A percentile compares a stretch with the other conserved stretches of the same genome.
These are phyloP conservation scores for Harpalus rufipes DNA, from an alignment of 2,888 invertebrate genomes.

Conservation along the genomic window DNA sequence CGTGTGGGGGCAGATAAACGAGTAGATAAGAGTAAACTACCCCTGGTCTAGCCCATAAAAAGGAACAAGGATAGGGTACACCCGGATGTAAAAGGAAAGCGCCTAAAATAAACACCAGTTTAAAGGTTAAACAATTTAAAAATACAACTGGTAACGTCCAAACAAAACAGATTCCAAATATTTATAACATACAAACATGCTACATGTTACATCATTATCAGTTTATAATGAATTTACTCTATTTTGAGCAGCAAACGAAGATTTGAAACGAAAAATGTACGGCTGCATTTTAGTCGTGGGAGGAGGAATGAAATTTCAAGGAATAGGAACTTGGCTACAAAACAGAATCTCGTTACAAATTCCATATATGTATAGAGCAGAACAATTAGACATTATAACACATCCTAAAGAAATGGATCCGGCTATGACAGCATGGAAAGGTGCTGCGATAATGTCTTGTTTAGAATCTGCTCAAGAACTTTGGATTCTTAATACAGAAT, in stretches of 20 bases:
- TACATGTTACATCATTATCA: too few species aligned
- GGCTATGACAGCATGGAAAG: slow-evolving; percentile 95
- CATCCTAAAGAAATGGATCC: slow-evolving; percentile 96
- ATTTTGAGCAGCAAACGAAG: slow-evolving; percentile 83
- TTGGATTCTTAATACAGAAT: slow-evolving; percentile 93
- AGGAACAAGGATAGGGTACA: too few species aligned
- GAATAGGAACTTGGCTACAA: slow-evolving; percentile 92
- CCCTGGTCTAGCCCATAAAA: too few species aligned
- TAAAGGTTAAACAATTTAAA: not conserved
- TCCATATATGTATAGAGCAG: slow-evolving; percentile 87
- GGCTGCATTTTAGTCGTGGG: slow-evolving; percentile 95
- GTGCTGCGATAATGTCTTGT: slow-evolving; percentile 95
- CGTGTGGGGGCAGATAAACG: too few species aligned
- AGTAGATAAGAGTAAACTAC: too few species aligned
- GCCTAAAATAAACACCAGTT: not conserved
- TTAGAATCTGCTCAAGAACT: slow-evolving; percentile 95
- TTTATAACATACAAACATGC: not conserved
- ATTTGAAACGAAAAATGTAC: slow-evolving; percentile 95
- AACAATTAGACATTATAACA: slow-evolving; percentile 93
- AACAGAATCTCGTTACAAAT: slow-evolving; percentile 91
- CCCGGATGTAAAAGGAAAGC: too few species aligned
- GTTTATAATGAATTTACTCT: not conserved
- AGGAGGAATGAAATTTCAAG: slow-evolving; percentile 93
- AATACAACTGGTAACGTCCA: not conserved
- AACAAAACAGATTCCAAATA: not conserved